phyloP scores from a whole-genome alignment of 2,888 invertebrate genomes.

The Lysandra coridon region DNA sequence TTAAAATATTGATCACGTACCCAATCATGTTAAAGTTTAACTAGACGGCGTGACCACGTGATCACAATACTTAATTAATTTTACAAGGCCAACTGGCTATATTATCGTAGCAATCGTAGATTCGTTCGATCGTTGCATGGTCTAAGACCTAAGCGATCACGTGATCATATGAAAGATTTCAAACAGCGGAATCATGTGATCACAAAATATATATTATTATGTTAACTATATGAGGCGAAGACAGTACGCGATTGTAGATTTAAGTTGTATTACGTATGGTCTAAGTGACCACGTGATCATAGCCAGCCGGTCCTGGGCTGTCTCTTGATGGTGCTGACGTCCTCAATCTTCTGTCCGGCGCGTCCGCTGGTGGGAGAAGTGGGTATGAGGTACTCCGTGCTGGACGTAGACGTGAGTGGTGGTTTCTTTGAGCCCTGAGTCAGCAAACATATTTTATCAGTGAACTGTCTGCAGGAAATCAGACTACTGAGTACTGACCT shows the following conservation, averaged over 20 bases:
- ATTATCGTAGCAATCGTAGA: too few species aligned
- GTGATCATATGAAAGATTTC: too few species aligned
- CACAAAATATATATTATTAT: not conserved
- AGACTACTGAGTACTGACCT: too few species aligned
- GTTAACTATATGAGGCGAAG: not conserved
- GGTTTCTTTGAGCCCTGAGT: conserved; percentile 29
- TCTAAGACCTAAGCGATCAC: too few species aligned
- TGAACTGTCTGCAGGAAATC: not conserved
- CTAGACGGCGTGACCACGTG: too few species aligned
- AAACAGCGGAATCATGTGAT: not conserved
- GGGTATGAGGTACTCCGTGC: conserved; percentile 77
- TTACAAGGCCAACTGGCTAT: too few species aligned
- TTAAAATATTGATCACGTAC: too few species aligned
- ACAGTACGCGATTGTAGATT: not conserved
- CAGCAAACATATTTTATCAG: not conserved
- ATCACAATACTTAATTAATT: too few species aligned
- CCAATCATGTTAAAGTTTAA: too few species aligned
- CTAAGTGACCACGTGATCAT: conserved; percentile 43
- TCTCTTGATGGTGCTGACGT: conserved; percentile 76
- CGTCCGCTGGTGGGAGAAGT: conserved; percentile 66
- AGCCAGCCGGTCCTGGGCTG: conserved; percentile 83
- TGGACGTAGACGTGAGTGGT: conserved; percentile 62
- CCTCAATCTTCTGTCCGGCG: conserved; percentile 70
- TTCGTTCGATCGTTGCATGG: too few species aligned
- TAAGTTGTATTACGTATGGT: not conserved